A percentile compares a stretch with the other conserved stretches of the same genome.
phyloP scores from a whole-genome alignment of 2,888 invertebrate species.

The Glyphotaelius pellucidus region DNA sequence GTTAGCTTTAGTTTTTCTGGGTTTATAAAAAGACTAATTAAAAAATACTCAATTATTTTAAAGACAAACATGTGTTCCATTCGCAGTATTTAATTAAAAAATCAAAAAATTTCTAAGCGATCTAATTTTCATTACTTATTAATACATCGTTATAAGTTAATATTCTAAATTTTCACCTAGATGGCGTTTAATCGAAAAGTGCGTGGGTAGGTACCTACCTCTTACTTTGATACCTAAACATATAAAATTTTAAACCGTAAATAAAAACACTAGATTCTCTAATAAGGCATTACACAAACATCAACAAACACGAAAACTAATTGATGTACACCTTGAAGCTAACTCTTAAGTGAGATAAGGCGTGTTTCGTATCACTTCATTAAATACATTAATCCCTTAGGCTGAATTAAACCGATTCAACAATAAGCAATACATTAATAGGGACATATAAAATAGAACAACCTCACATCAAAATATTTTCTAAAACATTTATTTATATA shows the following conservation, averaged over 20 bases:
- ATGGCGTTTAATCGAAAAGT: not conserved
- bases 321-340: constrained; percentile 55
- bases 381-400: constrained; percentile 36
- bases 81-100: no score
- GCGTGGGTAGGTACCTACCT: not conserved
- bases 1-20: no score
- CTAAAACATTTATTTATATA: not conserved
- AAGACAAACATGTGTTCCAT: no score
- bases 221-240: not conserved
- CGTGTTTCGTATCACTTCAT: constrained; percentile 56
- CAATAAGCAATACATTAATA: not conserved
- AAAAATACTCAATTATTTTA: no score
- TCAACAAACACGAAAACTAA: constrained; percentile 61
- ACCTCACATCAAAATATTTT: not conserved
- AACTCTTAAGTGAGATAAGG: constrained; percentile 51
- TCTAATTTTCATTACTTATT: no score
- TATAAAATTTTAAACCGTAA: not conserved
- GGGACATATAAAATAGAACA: not conserved
- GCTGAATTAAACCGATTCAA: not conserved
- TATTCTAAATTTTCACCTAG: not conserved
- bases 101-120: no score
- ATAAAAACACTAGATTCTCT: not conserved
- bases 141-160: no score
- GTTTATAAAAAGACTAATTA: no score
- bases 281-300: constrained; percentile 19